Percentiles rank a stretch among this genome's conserved stretches.
These are phyloP conservation scores for Papilio xuthus DNA, from an alignment of 1,140 invertebrate genomes.

Conservation along the genomic window DNA sequence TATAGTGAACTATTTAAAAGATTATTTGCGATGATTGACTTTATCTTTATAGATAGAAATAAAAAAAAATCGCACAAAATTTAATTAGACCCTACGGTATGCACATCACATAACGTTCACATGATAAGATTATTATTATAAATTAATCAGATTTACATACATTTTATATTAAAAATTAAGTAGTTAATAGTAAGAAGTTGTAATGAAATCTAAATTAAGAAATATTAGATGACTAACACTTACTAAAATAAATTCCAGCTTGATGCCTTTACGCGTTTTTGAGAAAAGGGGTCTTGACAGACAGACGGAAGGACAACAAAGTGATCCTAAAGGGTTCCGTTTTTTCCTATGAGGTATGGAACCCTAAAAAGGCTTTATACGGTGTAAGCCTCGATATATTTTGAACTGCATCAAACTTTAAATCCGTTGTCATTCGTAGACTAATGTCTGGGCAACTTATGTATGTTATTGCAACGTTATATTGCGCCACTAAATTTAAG, in stretches of 20 bases:
- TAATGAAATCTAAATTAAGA: no score
- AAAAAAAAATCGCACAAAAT: not conserved
- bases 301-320: no score
- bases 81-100: constrained; percentile 26
- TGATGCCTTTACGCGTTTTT: no score
- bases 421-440: no score
- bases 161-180: not conserved
- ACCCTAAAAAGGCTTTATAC: not conserved
- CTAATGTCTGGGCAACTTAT: not conserved
- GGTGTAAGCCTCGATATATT: no score
- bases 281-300: no score
- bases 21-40: constrained; percentile 29
- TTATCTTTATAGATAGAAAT: constrained; percentile 31
- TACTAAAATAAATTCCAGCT: no score
- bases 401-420: no score
- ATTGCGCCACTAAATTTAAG: not conserved
- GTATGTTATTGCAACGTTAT: not conserved
- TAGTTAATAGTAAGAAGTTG: no score
- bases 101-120: not conserved
- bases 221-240: no score
- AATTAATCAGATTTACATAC: not conserved
- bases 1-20: constrained; percentile 11
- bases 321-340: no score
- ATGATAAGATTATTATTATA: constrained; percentile 12
- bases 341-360: no score